A percentile compares a stretch with the other conserved stretches of the same genome.
Conservation (phyloP, 2,888 invertebrate genomes). For the Chrysomela aeneicollis region DNA sequence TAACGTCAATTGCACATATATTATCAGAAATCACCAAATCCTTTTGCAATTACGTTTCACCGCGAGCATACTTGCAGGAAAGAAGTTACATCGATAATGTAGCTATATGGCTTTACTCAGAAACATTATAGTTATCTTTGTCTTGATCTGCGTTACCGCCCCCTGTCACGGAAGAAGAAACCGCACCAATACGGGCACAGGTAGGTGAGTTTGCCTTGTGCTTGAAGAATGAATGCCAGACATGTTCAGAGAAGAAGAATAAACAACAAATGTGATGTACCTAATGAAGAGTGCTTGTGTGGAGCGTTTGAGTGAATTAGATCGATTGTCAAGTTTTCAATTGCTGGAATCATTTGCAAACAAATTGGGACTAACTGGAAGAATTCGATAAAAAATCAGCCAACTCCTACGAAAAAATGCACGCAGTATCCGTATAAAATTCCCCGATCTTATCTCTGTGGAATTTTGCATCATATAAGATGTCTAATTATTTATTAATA, state of each 20-base stretch:
- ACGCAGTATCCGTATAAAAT: not conserved
- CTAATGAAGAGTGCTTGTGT: no score
- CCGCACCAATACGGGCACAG: constrained; percentile 55
- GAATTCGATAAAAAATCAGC: no score
- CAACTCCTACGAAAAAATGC: no score
- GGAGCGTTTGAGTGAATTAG: no score
- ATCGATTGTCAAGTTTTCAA: no score
- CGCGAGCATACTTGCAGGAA: not conserved
- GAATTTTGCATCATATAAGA: constrained; percentile 30
- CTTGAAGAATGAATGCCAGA: constrained; percentile 36
- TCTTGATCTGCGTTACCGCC: constrained; percentile 53
- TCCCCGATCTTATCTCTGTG: constrained; percentile 19
- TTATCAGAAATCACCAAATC: no score
- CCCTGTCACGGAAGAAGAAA: constrained; percentile 58
- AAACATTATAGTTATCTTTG: constrained; percentile 47
- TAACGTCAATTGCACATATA: no score
- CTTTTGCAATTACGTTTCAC: not conserved
- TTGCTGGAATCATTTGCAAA: no score
- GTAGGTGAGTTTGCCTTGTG: constrained; percentile 38
- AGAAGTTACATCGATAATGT: constrained; percentile 29
- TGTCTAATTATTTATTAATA: constrained; percentile 33
- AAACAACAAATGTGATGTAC: not conserved
- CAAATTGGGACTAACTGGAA: no score
- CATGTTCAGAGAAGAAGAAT: not conserved
- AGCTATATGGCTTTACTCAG: constrained; percentile 45